Conservation (phyloP, 2,888 invertebrate genomes). For the Escarpia spicata region DNA sequence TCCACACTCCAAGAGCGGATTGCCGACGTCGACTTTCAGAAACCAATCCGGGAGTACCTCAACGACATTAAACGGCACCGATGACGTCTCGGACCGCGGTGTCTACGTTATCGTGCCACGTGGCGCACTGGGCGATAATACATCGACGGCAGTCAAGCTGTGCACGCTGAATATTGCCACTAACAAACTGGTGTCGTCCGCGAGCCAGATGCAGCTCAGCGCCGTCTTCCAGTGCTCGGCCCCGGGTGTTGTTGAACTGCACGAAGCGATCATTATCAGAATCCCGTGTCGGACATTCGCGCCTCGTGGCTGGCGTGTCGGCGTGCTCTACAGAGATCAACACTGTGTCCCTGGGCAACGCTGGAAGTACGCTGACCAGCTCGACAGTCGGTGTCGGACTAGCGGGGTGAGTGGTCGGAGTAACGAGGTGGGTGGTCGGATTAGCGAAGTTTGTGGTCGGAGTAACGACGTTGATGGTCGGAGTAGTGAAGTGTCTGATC, state of each 20-base stretch:
- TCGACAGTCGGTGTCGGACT: background rate
- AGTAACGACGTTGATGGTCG: background rate
- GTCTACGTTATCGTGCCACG: background rate
- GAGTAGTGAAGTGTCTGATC: background rate
- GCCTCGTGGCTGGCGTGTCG: background rate
- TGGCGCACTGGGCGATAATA: constrained; percentile 7
- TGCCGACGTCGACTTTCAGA: background rate
- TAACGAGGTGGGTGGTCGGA: background rate
- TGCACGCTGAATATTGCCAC: background rate
- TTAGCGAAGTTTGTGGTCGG: background rate
- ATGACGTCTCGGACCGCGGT: background rate
- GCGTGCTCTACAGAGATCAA: background rate
- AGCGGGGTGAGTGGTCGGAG: background rate
- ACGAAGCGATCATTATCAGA: background rate
- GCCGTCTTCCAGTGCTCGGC: background rate
- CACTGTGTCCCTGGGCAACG: background rate
- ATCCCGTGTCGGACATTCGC: background rate
- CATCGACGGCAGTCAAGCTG: background rate
- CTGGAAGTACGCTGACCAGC: background rate
- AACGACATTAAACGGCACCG: background rate
- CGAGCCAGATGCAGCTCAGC: background rate
- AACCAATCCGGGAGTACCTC: background rate
- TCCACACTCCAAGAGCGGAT: background rate
- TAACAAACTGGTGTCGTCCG: background rate
- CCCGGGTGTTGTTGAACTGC: background rate